Evolutionary conservation across 1,140 invertebrate species (phyloP), one percentile per base, ranked within the genome.

Genomic region (Battus philenor): DNA sequence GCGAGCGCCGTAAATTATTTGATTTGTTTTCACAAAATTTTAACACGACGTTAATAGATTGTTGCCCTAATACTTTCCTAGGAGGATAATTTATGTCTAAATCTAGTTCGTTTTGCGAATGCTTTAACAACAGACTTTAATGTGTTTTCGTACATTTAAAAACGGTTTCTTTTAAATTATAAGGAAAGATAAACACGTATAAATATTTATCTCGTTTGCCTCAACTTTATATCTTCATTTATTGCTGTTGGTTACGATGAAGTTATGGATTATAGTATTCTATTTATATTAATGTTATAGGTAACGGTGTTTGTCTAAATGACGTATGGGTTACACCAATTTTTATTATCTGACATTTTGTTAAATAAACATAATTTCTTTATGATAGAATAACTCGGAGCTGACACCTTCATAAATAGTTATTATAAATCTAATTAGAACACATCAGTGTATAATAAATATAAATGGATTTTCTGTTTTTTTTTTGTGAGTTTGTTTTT

Each of bases 1-100:
- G 16, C 33, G 24, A 32, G 26, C 16, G 38, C 26, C 32, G 57
- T 68, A 62, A 70, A 61, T 65, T 60, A 15, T 41, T 27, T 26
- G 38, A 41, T 41, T 41, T 41, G 38, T 41, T 41, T 38, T 31
- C 22, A 20, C 2, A 39, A 50, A 30, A 24, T 20, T 22, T 18
- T 46, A 39, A 22, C 29, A 52, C 20, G 18, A 50, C 32, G 38
- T 24, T 20, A 41, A 46, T 46, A 24, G 17, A 32, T 47, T 34
- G 29, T 16, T 33, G 49, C 44, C 44, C 31, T 52, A 47, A 47
- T 52, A 32, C 36, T 43, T 52, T 27, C 18, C 8, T 15, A 27
- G 41, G 38, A 38, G 11, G 18, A 44, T 32, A 30, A 41, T 45
- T 49, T 47, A 32, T 29, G 34, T 33, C 39, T 15, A 36, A 43